A percentile compares a stretch with the other conserved stretches of the same genome.
Conservation (phyloP, 2,888 invertebrate genomes). For the Sycophila texana region DNA sequence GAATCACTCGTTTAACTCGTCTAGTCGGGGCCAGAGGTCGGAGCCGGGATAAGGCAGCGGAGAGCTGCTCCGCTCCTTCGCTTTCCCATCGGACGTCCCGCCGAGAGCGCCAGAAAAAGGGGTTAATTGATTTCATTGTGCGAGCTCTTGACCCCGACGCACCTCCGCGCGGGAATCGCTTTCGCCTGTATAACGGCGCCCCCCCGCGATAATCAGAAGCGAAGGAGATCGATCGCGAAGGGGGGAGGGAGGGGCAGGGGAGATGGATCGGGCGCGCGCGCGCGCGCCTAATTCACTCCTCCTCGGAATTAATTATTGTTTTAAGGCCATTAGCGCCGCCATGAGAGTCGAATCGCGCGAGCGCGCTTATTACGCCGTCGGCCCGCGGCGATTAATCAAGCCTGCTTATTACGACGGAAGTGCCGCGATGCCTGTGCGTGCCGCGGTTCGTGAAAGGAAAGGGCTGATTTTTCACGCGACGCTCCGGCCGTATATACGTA, state of each 20-base stretch:
- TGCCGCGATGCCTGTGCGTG: neutral
- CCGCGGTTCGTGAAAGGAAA: neutral
- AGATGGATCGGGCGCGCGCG: constrained; percentile 44
- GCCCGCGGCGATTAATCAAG: constrained; percentile 26
- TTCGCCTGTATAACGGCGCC: neutral
- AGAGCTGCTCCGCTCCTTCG: neutral
- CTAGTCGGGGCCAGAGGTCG: no score
- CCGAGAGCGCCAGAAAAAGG: constrained; percentile 9
- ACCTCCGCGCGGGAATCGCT: neutral
- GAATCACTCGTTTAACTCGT: constrained; percentile 10
- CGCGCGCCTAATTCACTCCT: constrained; percentile 25
- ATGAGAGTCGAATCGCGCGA: constrained; percentile 35
- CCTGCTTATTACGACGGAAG: constrained; percentile 21
- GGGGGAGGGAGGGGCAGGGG: neutral
- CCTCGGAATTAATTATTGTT: constrained; percentile 46
- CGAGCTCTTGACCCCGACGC: constrained; percentile 2
- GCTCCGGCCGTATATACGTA: no score
- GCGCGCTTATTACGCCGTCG: constrained; percentile 8
- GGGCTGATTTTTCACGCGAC: constrained; percentile 16
- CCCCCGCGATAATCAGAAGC: constrained; percentile 32
- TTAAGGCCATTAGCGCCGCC: constrained; percentile 41
- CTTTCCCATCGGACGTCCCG: neutral
- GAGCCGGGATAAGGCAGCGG: neutral
- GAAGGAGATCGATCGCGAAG: constrained; percentile 48
- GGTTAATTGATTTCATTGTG: constrained; percentile 41